These are phyloP conservation scores for Limnephilus auricula DNA, from an alignment of 2,888 invertebrate species.

Conservation along the genomic window DNA sequence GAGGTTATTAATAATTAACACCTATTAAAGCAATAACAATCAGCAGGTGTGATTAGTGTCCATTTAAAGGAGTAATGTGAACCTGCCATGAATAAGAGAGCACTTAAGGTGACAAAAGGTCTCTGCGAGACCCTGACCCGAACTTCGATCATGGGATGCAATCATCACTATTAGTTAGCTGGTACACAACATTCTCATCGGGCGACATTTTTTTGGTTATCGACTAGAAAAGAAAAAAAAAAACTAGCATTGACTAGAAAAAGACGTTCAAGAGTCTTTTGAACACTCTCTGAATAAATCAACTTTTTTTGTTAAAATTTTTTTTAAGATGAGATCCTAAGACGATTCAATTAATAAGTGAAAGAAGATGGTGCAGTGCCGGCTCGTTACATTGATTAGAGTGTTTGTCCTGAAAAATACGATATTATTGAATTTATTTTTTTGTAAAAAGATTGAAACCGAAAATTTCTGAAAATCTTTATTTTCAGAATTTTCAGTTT, in stretches of 20 bases:
- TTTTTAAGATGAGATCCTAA: neutral
- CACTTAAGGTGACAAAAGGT: neutral
- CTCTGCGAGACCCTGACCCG: neutral
- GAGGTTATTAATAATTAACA: neutral
- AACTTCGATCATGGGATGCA: neutral
- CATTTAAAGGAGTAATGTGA: neutral
- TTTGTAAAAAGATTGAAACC: too few relatives aligned
- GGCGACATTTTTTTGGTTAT: neutral
- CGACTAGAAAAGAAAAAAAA: too few relatives aligned
- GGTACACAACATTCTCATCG: neutral
- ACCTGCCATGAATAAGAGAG: neutral
- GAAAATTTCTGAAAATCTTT: too few relatives aligned
- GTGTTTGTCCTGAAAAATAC: too few relatives aligned
- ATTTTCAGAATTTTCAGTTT: too few relatives aligned
- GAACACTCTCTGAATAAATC: too few relatives aligned
- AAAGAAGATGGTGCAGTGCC: neutral
- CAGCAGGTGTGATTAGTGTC: neutral
- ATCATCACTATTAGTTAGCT: neutral
- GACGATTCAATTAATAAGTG: neutral
- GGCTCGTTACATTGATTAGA: too few relatives aligned
- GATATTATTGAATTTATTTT: too few relatives aligned
- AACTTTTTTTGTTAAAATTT: neutral
- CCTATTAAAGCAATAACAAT: neutral
- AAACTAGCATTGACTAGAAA: too few relatives aligned
- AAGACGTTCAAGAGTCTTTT: too few relatives aligned